Base-by-base conservation (phyloP, 2,888 invertebrate genomes). In the Folsomia manolachei region DNA sequence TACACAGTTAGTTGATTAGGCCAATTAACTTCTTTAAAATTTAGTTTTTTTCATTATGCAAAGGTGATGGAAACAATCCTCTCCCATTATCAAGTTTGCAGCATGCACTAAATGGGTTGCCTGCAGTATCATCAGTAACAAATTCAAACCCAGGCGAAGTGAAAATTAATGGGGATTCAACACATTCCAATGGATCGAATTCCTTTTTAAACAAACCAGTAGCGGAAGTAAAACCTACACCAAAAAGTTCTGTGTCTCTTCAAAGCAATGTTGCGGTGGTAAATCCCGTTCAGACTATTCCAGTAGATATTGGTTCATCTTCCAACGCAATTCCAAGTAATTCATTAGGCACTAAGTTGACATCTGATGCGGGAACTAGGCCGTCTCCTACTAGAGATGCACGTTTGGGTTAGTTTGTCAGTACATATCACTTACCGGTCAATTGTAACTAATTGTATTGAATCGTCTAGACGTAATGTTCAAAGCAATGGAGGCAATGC, bases 401-500 rank as follows among this genome's bases (percentile, higher is more conserved):
- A 63, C 26, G 73, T 64, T n/a, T 56, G 7, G 56, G 56, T 39
- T 39, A 39, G 39, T 39, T 39, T 9, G 14, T 39, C 14, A 39
- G 7, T 56, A 56, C 19, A 4, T 56, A 21, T 14, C 56, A 56
- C 19, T 56, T 7, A 56, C 7, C 18, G n/a, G n/a, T 39, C 14
- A 39, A 9, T 39, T 39, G 7, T 39, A 9, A 39, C 4, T 14
- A 56, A 56, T 56, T 18, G 7, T 56, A 14, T 56, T 56, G 18
- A 51, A 51, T 51, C 9, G 18, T 51, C 9, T 70, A 71, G 79
- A 79, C 63, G 71, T 75, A 1, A 76, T 80, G 72, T 21, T 79
- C 23, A 75, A 80, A 69, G 78, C 77, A 9, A 74, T 78, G 70
- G 79, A 79, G 25, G 71, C 77, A 7, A 77, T 79, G 76, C 73